These are phyloP conservation scores for Chrysemys picta DNA, from an alignment of 2,113 vertebrate genomes.

Conservation along the genomic window DNA sequence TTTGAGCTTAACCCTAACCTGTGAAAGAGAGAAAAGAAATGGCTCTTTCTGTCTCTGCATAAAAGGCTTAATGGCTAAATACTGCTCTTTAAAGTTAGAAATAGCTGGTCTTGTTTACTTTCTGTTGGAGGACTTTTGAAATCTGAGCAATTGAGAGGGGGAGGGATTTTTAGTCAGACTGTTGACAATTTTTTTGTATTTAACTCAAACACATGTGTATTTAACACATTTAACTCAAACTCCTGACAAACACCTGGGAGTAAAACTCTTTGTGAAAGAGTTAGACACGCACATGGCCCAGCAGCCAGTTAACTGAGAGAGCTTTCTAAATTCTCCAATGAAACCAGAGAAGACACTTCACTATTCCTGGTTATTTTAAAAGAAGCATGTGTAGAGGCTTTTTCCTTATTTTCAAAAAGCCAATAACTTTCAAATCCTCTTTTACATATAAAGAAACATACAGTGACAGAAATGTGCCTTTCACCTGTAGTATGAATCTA, in stretches of 20 bases:
- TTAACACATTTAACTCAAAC: not conserved
- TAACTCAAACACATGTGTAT: not conserved
- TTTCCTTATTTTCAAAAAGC: not conserved
- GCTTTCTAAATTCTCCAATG: not conserved
- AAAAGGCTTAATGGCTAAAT: not conserved
- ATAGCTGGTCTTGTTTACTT: not conserved
- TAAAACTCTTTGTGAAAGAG: not conserved
- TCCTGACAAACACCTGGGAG: not conserved
- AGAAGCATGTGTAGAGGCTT: not conserved
- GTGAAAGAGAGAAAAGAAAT: not conserved
- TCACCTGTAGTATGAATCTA: not conserved
- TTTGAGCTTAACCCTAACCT: constrained; percentile 19
- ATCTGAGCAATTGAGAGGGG: not conserved
- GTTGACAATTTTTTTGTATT: not conserved
- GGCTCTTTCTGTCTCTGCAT: not conserved
- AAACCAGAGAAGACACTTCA: not conserved
- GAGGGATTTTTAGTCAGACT: not conserved
- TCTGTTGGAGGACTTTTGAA: not conserved
- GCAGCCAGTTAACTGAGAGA: not conserved
- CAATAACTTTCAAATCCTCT: not conserved
- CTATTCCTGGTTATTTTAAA: not conserved
- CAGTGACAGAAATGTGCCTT: not conserved
- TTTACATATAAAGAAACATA: not conserved
- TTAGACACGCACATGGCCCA: not conserved
- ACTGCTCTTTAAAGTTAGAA: not conserved